Base-by-base conservation (phyloP, 1,140 invertebrate species). In the Eurosta solidaginis region DNA sequence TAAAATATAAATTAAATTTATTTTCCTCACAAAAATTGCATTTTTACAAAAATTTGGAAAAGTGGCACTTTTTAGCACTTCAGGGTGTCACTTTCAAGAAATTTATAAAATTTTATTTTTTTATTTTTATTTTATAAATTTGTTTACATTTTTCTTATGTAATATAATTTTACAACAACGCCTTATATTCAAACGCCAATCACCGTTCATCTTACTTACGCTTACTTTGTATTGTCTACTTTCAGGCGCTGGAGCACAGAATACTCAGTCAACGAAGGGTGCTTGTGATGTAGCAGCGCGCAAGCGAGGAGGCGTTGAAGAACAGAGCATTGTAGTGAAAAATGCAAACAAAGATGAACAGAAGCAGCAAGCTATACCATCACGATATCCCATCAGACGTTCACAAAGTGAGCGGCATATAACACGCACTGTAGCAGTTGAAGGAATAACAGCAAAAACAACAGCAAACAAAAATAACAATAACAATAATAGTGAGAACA, bases 311-410 rank as follows among this genome's bases (percentile, higher is more conserved):
- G 80, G 83, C 4, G 3, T 83, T 81, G 81, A 82, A 79, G 81
- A 83, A 80, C 81, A 80, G 81, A 83, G 82, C 83, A 84, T 52
- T 33, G 36, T 45, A 45, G 42, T 52, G 42, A 74, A 42, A 74
- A 76, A 12, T 50, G 27, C 45, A 42, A 63, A 17, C 63, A 76
- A 63, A 78, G 82, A 74, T 73, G 83, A 78, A 81, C 83, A 83
- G 81, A 83, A 85, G 83, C 83, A 80, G 82, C 82, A 82, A 82
- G 80, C 81, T 83, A 84, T 83, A 85, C 85, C 83, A 85, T 87
- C 85, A 82, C 85, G 85, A 84, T 85, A 86, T 83, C 83, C 85
- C 85, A 84, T 87, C 84, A 86, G 85, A 85, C 85, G 85, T 79
- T 83, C 85, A 78, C 85, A 87, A 79, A 87, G 85, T 77, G 85